Evolutionary conservation across 2,113 vertebrate species (phyloP).

Genomic region (Pycnonotus jocosus): DNA sequence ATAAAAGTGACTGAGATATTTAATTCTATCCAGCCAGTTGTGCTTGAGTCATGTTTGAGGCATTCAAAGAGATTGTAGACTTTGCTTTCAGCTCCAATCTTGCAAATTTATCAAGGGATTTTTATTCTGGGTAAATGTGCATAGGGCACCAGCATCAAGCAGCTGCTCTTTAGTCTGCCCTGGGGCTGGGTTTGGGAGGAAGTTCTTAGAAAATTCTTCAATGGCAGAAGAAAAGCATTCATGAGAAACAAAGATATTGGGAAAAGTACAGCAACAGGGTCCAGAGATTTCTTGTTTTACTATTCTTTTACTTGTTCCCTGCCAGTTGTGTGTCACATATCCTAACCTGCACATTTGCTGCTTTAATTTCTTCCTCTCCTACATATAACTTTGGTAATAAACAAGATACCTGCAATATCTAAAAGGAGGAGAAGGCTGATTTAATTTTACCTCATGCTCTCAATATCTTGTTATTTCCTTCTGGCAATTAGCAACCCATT

Average conservation of each 20-base stretch:
- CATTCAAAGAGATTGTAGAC: not conserved
- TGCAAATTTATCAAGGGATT: fast-evolving
- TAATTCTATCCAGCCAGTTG: not conserved
- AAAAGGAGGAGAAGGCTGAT: not conserved
- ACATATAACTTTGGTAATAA: not conserved
- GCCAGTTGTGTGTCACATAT: not conserved
- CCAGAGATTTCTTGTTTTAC: not conserved
- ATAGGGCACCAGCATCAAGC: not conserved
- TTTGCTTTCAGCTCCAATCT: not conserved
- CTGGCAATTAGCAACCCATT: not conserved
- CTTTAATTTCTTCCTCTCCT: not conserved
- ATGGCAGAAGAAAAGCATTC: not conserved
- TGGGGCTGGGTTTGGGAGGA: not conserved
- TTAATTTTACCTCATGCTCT: not conserved
- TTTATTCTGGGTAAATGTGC: not conserved
- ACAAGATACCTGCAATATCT: not conserved
- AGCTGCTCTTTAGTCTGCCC: not conserved
- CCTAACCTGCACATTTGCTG: not conserved
- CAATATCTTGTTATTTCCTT: not conserved
- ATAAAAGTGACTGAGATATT: not conserved
- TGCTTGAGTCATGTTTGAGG: not conserved
- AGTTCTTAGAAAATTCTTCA: not conserved
- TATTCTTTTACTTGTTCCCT: not conserved
- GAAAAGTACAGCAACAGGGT: not conserved
- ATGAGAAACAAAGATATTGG: not conserved